These are phyloP conservation scores for Phymorhynchus buccinoides DNA, from an alignment of 1,140 invertebrate genomes.

Conservation along the genomic window DNA sequence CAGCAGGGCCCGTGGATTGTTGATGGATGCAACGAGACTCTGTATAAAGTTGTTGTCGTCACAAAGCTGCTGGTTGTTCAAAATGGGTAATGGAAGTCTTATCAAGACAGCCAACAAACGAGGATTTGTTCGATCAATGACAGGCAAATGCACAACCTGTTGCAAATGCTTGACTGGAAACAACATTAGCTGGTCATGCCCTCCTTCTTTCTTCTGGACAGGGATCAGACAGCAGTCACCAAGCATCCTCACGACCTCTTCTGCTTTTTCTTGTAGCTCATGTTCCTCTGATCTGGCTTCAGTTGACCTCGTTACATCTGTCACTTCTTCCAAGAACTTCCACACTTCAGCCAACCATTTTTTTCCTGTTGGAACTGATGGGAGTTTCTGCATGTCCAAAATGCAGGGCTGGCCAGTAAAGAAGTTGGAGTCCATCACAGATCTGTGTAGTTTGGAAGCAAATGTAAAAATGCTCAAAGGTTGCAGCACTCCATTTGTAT, in stretches of 20 bases:
- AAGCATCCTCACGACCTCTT: background rate
- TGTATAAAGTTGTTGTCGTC: background rate
- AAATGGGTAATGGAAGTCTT: background rate
- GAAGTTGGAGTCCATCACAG: background rate
- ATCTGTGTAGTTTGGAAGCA: background rate
- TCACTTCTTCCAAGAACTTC: background rate
- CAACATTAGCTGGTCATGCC: background rate
- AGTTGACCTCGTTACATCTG: background rate
- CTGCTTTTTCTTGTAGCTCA: background rate
- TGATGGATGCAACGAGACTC: conserved; percentile 14
- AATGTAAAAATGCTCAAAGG: background rate
- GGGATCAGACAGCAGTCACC: conserved; percentile 30
- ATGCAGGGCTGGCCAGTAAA: background rate
- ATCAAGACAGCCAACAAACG: background rate
- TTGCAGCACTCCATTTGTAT: background rate
- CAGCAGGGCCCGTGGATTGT: conserved; percentile 3
- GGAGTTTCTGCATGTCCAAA: background rate
- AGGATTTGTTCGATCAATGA: background rate
- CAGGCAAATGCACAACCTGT: background rate
- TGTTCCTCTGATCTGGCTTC: background rate
- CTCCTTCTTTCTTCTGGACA: background rate
- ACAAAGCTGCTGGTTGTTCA: background rate
- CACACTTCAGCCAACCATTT: background rate
- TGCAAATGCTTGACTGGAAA: conserved; percentile 26
- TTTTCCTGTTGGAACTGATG: background rate